A percentile compares a stretch with the other conserved stretches of the same genome.
Evolutionary conservation across 2,888 invertebrate genomes (phyloP).

Genomic region (Hipparchia semele): DNA sequence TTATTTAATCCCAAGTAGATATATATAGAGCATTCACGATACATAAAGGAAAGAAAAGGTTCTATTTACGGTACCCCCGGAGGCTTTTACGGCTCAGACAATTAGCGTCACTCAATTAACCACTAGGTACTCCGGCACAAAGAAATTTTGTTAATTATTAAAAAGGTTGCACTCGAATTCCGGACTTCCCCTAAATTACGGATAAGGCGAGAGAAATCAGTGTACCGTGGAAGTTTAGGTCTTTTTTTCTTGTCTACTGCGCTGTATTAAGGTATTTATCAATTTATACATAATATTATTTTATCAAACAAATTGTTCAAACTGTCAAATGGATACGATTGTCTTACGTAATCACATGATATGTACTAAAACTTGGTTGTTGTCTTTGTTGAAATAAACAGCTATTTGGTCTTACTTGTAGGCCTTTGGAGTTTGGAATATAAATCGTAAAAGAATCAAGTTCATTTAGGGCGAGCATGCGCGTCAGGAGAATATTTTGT

Average conservation of each 20-base stretch:
- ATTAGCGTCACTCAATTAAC: constrained; percentile 82
- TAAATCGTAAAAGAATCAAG: too few relatives aligned
- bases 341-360: too few relatives aligned
- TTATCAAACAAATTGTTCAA: too few relatives aligned
- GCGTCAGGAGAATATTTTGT: too few relatives aligned
- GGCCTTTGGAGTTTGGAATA: too few relatives aligned
- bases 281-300: too few relatives aligned
- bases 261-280: background rate
- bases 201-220: constrained; percentile 18
- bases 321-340: too few relatives aligned
- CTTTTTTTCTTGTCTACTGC: background rate
- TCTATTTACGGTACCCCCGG: constrained; percentile 66
- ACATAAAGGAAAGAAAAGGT: constrained; percentile 67
- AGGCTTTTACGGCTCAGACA: constrained; percentile 78
- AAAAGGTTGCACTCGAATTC: constrained; percentile 78
- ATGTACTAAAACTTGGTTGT: too few relatives aligned
- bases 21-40: constrained; percentile 48
- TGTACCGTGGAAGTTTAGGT: background rate
- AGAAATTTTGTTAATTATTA: constrained; percentile 81
- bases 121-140: constrained; percentile 69
- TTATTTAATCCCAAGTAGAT: constrained; percentile 49
- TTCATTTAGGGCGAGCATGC: too few relatives aligned
- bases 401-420: too few relatives aligned
- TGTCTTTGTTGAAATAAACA: too few relatives aligned
- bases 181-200: constrained; percentile 41